Base-by-base conservation (phyloP, 2,888 invertebrate genomes). In the Drosophila trichaetosa region DNA sequence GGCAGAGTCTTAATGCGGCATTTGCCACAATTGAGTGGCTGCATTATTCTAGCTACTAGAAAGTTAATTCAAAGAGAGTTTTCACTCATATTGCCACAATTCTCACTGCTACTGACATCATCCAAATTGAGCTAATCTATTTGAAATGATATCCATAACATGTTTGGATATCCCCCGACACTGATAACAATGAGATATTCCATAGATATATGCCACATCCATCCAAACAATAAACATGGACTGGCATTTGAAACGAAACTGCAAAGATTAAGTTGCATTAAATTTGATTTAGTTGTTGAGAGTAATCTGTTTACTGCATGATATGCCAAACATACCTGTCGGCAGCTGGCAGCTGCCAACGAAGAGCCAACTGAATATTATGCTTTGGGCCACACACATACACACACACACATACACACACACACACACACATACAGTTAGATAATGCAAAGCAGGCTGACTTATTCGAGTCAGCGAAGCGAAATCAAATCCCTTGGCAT, bases 401-500 rank as follows among this genome's bases (percentile, higher is more conserved):
- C 16, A 36, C 21, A 21, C 10, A 51, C 7, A 58, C 46, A 21
- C n/a, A 34, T 11, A 58, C 16, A 36, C 21, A 21, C 10, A 51
- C 7, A n/a, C n/a, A n/a, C n/a, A n/a, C 7, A 53, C 4, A 38
- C 40, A 54, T 0, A 54, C 18, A 29, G 3, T 10, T 5, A 21
- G 21, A 8, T 56, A 53, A 63, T 69, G 56, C 65, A 73, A 57
- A 38, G 34, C 46, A 58, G 73, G 56, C 76, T 76, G 77, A 69
- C 70, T 74, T 74, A 74, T 78, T 58, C 46, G 52, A 78, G 53
- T 67, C 71, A 71, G 65, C 68, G 75, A 78, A 62, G 78, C 78
- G 66, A 68, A 53, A 48, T 75, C 75, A 69, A 78, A 69, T 78
- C 75, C 65, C 68, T 60, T 68, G 78, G 71, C 78, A 78, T 78